Evolutionary conservation across 2,797 vertebrate genomes (phyloP).

Genomic region (Microchirus variegatus): DNA sequence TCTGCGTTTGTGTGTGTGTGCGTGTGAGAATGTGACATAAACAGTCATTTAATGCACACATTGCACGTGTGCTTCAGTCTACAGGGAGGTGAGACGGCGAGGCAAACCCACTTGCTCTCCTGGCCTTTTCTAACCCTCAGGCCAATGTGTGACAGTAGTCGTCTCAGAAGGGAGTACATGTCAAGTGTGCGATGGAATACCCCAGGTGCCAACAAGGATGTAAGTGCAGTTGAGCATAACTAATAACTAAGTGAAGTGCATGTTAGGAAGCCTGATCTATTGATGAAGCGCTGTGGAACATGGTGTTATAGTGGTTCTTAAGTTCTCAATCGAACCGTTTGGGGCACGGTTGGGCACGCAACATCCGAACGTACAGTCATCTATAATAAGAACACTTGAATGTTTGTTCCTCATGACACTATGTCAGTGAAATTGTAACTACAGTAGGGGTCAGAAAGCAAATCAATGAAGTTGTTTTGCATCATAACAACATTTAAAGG

Average conservation of each 20-base stretch:
- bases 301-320: constrained; percentile 5
- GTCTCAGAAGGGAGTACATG: constrained; percentile 59
- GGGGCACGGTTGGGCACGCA: too few species aligned
- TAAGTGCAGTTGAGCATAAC: constrained; percentile 58
- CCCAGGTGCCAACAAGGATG: constrained; percentile 53
- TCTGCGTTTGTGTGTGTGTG: not conserved
- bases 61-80: constrained; percentile 51
- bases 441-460: too few species aligned
- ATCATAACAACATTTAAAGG: too few species aligned
- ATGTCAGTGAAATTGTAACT: too few species aligned
- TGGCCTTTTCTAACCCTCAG: constrained; percentile 55
- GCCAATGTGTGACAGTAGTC: constrained; percentile 63
- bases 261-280: constrained; percentile 30
- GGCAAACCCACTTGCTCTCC: constrained; percentile 29
- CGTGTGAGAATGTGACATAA: constrained; percentile 38
- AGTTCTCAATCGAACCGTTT: too few species aligned
- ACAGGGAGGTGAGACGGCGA: constrained; percentile 38
- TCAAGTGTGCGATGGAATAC: constrained; percentile 60
- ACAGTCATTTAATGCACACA: constrained; percentile 52
- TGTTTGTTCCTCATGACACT: too few species aligned
- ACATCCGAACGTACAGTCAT: too few species aligned
- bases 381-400: too few species aligned
- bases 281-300: constrained; percentile 25
- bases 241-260: constrained; percentile 35
- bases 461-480: too few species aligned